Base-by-base conservation (phyloP, 2,797 vertebrate genomes). In the Lophius americanus region DNA sequence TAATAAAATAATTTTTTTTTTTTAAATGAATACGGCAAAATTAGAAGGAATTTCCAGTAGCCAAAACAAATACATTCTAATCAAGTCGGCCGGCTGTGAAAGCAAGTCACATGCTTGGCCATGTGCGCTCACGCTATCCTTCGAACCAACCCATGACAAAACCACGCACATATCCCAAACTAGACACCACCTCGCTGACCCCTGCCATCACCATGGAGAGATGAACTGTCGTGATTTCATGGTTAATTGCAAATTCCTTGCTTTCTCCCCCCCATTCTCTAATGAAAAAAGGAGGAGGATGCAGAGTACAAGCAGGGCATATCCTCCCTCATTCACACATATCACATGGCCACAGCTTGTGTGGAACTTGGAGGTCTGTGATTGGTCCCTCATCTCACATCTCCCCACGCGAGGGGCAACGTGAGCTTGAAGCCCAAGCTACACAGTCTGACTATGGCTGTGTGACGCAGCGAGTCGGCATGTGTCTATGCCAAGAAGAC, bases 301-400 rank as follows among this genome's bases (percentile, higher is more conserved):
- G 23, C 13, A 62, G 38, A 10, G 38, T 56, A 47, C 51, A 50
- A 58, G 66, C 54, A 59, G 62, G 56, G 69, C n/a, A 52, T 55
- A 51, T 76, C 65, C 83, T 78, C 80, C 76, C 74, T 69, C 44
- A 68, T 66, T 73, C 67, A 51, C 46, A 54, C 33, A 58, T 38
- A 73, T 90, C 91, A 91, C 90, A 91, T 91, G 91, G 87, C 84
- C 39, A 14, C 4, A 6, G 75, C 88, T 79, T 88, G 84, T 87
- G 89, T 53, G 0, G 63, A 74, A 68, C 49, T 74, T 48, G 6
- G 72, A 70, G 77, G 70, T 53, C 78, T 86, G 67, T 4, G 73
- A 91, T 90, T 90, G 85, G 87, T 85, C 73, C 66, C 46, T 73
- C 33, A 7, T 44, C 63, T 78, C 71, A 37, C 59, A 7, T 68